Conservation (phyloP, 2,888 invertebrate genomes). For the Acanthococcus lagerstroemiae region DNA sequence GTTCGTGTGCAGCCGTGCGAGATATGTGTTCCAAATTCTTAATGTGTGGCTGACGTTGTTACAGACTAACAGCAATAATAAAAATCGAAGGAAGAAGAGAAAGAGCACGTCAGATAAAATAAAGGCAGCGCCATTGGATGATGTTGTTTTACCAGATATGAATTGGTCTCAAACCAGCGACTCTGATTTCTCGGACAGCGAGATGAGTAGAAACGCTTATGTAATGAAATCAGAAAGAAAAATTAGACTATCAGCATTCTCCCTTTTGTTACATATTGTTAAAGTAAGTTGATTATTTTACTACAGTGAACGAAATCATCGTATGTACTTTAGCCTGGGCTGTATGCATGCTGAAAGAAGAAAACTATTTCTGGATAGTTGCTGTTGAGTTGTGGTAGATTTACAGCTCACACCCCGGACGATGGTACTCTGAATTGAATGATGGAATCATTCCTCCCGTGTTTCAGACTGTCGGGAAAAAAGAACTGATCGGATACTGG, state of each 20-base stretch:
- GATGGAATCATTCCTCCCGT: background rate
- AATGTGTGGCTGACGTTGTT: too few species aligned
- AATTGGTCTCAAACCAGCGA: constrained; percentile 22
- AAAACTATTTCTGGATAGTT: too few species aligned
- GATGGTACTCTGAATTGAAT: background rate
- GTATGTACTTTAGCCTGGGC: too few species aligned
- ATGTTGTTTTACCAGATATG: background rate
- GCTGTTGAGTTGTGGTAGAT: too few species aligned
- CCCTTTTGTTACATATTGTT: constrained; percentile 9
- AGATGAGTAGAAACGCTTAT: background rate
- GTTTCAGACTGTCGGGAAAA: constrained; percentile 11
- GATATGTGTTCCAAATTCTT: too few species aligned
- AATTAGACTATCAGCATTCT: constrained; percentile 14
- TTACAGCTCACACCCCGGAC: too few species aligned
- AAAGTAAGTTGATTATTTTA: constrained; percentile 6
- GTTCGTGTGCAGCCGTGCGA: too few species aligned
- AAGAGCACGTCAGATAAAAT: constrained; percentile 11
- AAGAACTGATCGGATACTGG: constrained; percentile 21
- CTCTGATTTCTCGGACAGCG: constrained; percentile 25
- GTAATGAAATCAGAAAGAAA: constrained; percentile 9
- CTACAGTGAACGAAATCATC: background rate
- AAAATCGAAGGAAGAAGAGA: constrained; percentile 12
- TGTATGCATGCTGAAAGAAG: too few species aligned
- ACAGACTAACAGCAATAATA: background rate
- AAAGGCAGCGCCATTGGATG: constrained; percentile 14